These are phyloP conservation scores for Petrophora chlorosata DNA, from an alignment of 2,888 invertebrate species.

Conservation along the genomic window DNA sequence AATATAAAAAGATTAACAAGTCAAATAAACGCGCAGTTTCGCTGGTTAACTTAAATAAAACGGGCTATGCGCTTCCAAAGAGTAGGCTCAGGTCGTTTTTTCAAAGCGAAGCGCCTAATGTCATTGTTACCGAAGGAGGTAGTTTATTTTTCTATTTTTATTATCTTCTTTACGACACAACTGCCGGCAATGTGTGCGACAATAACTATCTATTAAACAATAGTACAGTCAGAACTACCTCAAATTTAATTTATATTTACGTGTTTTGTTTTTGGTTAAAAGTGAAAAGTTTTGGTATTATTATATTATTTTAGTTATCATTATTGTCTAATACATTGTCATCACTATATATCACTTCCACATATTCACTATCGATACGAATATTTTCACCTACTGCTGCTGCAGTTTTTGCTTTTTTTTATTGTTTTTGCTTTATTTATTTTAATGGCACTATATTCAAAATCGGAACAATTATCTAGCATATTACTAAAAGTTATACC, in stretches of 20 bases:
- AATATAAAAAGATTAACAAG: conserved; percentile 77
- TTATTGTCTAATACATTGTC: conserved; percentile 12
- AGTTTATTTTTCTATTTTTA: conserved; percentile 33
- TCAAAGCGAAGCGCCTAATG: conserved; percentile 75
- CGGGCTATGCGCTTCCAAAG: conserved; percentile 65
- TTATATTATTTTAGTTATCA: background rate
- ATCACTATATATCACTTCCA: background rate
- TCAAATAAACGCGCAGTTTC: conserved; percentile 75
- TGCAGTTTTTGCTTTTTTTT: conserved; percentile 5
- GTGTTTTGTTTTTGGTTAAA: background rate
- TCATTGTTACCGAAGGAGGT: conserved; percentile 82
- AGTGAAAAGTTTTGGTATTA: background rate
- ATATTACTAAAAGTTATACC: background rate
- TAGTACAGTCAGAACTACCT: background rate
- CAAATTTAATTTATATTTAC: too few relatives aligned
- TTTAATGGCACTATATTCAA: background rate
- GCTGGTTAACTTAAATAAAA: conserved; percentile 65
- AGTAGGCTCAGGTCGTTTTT: conserved; percentile 72
- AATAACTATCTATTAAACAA: background rate
- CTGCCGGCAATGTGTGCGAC: conserved; percentile 7
- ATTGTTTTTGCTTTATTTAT: background rate
- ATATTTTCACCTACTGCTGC: background rate
- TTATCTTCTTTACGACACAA: conserved; percentile 15
- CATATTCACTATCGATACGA: conserved; percentile 4
- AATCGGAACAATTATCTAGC: background rate